Conservation (phyloP, 92 coral and sea anemone genomes). For the Paramuricea clavata region DNA sequence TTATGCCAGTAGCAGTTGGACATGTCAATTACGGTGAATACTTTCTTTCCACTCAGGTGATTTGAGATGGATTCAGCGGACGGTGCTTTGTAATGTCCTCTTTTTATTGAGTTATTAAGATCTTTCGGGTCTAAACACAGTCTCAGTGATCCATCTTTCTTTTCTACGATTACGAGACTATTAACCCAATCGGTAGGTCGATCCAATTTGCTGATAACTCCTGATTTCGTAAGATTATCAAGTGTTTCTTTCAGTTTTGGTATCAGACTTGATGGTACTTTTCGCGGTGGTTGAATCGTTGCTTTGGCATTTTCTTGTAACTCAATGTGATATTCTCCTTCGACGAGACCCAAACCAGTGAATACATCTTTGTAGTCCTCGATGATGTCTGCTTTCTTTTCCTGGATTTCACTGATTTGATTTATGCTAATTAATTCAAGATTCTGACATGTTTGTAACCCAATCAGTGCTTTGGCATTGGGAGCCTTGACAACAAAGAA, state of each 20-base stretch:
- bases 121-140: slow-evolving; percentile 74
- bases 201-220: slow-evolving; percentile 53
- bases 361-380: slow-evolving; percentile 53
- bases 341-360: slow-evolving; percentile 61
- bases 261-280: slow-evolving; percentile 50
- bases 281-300: slow-evolving; percentile 65
- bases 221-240: slow-evolving; percentile 40
- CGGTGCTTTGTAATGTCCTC: slow-evolving; percentile 64
- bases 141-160: slow-evolving; percentile 54
- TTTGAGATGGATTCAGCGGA: slow-evolving; percentile 60
- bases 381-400: neutral
- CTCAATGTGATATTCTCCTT: slow-evolving; percentile 67
- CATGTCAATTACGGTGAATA: slow-evolving; percentile 64
- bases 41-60: slow-evolving; percentile 48
- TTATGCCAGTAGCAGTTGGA: slow-evolving; percentile 67
- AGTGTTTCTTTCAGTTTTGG: slow-evolving; percentile 49
- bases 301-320: slow-evolving; percentile 53
- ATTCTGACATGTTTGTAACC: slow-evolving; percentile 52
- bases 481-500: slow-evolving; percentile 51
- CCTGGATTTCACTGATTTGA: slow-evolving; percentile 17
- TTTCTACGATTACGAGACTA: slow-evolving; percentile 65
- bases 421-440: slow-evolving; percentile 42
- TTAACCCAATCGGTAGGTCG: slow-evolving; percentile 76
- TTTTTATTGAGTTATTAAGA: slow-evolving; percentile 54
- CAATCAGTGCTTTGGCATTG: slow-evolving; percentile 47